These are phyloP conservation scores for Drosophila subquinaria DNA, from an alignment of 2,888 invertebrate species.

Conservation along the genomic window DNA sequence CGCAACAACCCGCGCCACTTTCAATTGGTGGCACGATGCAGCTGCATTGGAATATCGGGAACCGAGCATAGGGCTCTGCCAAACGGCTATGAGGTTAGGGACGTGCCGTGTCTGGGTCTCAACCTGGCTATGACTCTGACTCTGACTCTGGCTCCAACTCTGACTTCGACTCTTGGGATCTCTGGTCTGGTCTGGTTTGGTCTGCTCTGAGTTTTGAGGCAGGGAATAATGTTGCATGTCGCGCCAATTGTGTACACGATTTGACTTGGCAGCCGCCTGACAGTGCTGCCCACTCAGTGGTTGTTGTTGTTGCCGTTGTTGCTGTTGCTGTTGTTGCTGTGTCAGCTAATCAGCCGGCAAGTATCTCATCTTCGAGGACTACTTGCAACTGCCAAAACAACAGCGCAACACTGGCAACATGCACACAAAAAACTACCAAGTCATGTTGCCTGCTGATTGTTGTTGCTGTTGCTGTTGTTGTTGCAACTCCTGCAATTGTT, in stretches of 20 bases:
- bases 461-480: conserved; percentile 30
- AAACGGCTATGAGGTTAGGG: conserved; percentile 47
- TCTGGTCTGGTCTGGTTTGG: background rate
- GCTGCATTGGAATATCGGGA: conserved; percentile 51
- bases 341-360: conserved; percentile 84
- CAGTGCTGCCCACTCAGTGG: conserved; percentile 73
- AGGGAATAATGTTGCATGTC: conserved; percentile 73
- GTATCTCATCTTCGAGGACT: conserved; percentile 84
- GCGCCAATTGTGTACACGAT: conserved; percentile 83
- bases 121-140: conserved; percentile 7
- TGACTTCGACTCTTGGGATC: background rate
- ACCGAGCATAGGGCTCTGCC: conserved; percentile 31
- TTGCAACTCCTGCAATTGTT: conserved; percentile 40
- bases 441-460: conserved; percentile 67
- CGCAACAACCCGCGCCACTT: conserved; percentile 59
- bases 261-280: conserved; percentile 80
- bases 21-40: conserved; percentile 63
- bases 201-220: conserved; percentile 7
- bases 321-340: conserved; percentile 68
- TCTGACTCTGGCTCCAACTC: background rate
- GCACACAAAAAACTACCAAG: conserved; percentile 79
- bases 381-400: conserved; percentile 75
- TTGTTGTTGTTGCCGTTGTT: conserved; percentile 53
- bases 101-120: conserved; percentile 46
- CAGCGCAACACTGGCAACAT: conserved; percentile 57